Conservation (phyloP, 2,888 invertebrate genomes). For the Polyploca ridens region DNA sequence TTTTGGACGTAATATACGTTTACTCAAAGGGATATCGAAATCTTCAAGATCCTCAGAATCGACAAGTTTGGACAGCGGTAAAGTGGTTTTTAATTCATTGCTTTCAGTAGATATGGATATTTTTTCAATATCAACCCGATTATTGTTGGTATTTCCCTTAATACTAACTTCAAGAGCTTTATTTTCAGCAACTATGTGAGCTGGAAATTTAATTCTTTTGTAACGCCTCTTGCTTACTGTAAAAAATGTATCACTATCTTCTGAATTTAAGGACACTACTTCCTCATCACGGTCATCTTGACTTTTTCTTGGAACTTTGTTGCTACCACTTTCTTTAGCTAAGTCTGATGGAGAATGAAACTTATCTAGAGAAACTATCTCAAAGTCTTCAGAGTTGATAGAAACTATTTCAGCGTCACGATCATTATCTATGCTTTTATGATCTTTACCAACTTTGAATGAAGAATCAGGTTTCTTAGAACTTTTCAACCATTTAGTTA, state of each 20-base stretch:
- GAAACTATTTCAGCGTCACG: background rate
- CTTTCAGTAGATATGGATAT: slow-evolving; percentile 19
- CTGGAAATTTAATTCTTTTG: slow-evolving; percentile 29
- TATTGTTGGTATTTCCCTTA: slow-evolving; percentile 22
- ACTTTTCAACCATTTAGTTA: slow-evolving; percentile 42
- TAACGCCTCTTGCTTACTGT: slow-evolving; percentile 4
- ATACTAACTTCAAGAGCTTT: background rate
- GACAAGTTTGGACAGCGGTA: background rate
- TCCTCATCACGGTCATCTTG: background rate
- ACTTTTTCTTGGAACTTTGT: background rate
- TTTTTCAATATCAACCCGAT: slow-evolving; percentile 37
- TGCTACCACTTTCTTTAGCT: background rate
- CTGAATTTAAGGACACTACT: slow-evolving; percentile 17
- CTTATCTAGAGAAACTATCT: background rate
- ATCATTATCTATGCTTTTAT: background rate
- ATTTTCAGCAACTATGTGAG: slow-evolving; percentile 24
- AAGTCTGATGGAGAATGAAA: background rate
- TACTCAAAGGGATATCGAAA: slow-evolving; percentile 19
- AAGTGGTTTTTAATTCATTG: background rate
- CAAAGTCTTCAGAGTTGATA: slow-evolving; percentile 1
- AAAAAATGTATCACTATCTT: slow-evolving; percentile 16
- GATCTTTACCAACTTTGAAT: background rate
- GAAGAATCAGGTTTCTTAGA: slow-evolving; percentile 25
- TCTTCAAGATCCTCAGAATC: slow-evolving; percentile 25
- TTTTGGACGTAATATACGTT: slow-evolving; percentile 13